Evolutionary conservation across 2,797 vertebrate genomes (phyloP).

Genomic region (Parotocinclus haroldoi): DNA sequence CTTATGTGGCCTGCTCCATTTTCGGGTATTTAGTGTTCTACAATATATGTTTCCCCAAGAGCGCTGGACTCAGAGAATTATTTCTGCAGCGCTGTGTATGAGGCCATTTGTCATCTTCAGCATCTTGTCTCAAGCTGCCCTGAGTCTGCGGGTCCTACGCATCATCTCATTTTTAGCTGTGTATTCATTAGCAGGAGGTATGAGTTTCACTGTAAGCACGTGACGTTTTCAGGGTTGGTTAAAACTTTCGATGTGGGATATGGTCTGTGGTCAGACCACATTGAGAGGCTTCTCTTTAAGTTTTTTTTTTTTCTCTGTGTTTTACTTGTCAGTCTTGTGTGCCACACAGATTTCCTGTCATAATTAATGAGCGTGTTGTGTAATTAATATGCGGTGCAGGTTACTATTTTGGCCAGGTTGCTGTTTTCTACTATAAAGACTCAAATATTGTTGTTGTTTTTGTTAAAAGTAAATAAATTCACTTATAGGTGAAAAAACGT

Average conservation of each 20-base stretch:
- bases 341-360: too few species aligned
- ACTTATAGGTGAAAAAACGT: too few species aligned
- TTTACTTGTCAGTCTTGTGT: too few species aligned
- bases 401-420: too few species aligned
- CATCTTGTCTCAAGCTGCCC: slow-evolving; percentile 25
- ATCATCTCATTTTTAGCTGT: slow-evolving; percentile 34
- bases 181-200: slow-evolving; percentile 26
- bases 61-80: slow-evolving; percentile 18
- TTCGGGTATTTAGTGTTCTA: slow-evolving; percentile 36
- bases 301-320: too few species aligned
- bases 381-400: too few species aligned
- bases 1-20: slow-evolving; percentile 26
- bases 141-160: slow-evolving; percentile 4
- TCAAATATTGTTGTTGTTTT: too few species aligned
- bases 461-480: too few species aligned
- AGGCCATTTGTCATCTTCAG: slow-evolving; percentile 44
- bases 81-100: slow-evolving; percentile 14
- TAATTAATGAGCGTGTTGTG: too few species aligned
- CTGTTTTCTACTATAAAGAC: too few species aligned
- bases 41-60: slow-evolving; percentile 19
- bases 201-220: slow-evolving; percentile 2
- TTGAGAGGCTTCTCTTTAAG: too few species aligned
- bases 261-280: too few species aligned
- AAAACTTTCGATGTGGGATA: neutral
- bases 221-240: slow-evolving; percentile 9